phyloP scores from a whole-genome alignment of 2,888 invertebrate species.

The Pomacea canaliculata region DNA sequence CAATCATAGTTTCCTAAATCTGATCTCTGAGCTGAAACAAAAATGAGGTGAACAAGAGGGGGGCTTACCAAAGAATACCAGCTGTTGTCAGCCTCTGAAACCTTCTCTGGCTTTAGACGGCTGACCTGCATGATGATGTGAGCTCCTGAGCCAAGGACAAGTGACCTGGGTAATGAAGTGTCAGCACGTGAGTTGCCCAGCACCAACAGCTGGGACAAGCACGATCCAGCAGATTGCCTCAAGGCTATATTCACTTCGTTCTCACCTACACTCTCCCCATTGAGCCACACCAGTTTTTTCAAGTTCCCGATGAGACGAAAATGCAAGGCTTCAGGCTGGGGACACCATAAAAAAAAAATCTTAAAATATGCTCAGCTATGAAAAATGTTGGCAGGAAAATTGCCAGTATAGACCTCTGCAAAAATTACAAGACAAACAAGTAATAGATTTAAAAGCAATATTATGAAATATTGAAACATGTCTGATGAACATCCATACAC shows the following conservation, averaged over 20 bases:
- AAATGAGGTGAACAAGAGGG: no score
- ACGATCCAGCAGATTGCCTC: constrained; percentile 63
- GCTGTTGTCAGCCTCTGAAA: constrained; percentile 55
- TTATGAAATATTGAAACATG: neutral
- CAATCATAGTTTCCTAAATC: no score
- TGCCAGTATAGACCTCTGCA: no score
- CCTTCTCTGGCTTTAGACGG: constrained; percentile 58
- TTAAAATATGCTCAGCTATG: neutral
- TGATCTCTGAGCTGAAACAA: no score
- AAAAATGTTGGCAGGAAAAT: no score
- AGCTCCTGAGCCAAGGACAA: constrained; percentile 53
- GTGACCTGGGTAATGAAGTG: constrained; percentile 52
- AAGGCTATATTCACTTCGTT: constrained; percentile 62
- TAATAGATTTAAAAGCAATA: no score
- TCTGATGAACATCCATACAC: no score
- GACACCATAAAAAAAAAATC: neutral
- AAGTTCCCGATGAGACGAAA: constrained; percentile 66
- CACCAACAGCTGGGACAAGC: constrained; percentile 65
- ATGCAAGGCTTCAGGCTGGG: constrained; percentile 60
- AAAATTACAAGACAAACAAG: no score
- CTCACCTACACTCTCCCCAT: constrained; percentile 61
- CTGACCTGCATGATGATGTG: constrained; percentile 55
- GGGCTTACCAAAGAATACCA: constrained; percentile 62
- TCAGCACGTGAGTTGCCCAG: constrained; percentile 63
- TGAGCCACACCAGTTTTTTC: constrained; percentile 59